Evolutionary conservation across 2,888 invertebrate species (phyloP).

Genomic region (Rhingia rostrata): DNA sequence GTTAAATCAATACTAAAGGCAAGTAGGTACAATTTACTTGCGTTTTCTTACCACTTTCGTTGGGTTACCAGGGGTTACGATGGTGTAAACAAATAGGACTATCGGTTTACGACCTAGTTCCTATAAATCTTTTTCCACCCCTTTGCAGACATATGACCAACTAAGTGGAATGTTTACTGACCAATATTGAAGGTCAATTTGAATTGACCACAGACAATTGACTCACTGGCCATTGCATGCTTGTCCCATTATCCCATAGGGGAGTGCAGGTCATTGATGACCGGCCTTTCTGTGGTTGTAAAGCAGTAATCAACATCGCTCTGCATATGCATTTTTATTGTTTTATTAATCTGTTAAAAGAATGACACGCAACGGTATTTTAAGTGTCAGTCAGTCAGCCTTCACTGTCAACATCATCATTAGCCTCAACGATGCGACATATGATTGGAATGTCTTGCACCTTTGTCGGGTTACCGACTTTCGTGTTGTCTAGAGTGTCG

Average conservation of each 20-base stretch:
- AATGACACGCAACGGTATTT: slow-evolving; percentile 20
- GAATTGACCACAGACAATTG: slow-evolving; percentile 61
- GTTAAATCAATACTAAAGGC: slow-evolving; percentile 78
- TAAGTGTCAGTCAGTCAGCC: slow-evolving; percentile 2
- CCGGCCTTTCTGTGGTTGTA: slow-evolving; percentile 1
- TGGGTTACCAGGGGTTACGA: slow-evolving; percentile 47
- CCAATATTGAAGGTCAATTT: slow-evolving; percentile 56
- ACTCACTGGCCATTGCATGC: slow-evolving; percentile 64
- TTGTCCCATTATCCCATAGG: neutral
- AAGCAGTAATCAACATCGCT: slow-evolving; percentile 38
- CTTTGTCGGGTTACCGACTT: slow-evolving; percentile 76
- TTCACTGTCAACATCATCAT: slow-evolving; percentile 63
- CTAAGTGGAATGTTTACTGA: slow-evolving; percentile 5
- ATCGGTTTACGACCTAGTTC: slow-evolving; percentile 60
- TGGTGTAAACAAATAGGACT: slow-evolving; percentile 46
- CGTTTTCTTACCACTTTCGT: slow-evolving; percentile 23
- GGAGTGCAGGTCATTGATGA: slow-evolving; percentile 52
- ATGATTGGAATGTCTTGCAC: slow-evolving; percentile 81
- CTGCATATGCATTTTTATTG: slow-evolving; percentile 26
- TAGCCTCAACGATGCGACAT: slow-evolving; percentile 80
- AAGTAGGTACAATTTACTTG: slow-evolving; percentile 29
- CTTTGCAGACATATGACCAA: neutral
- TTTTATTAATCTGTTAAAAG: slow-evolving; percentile 31
- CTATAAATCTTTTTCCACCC: slow-evolving; percentile 33
- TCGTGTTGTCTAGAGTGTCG: slow-evolving; percentile 63